Evolutionary conservation across 2,113 vertebrate species (phyloP), one percentile per base, ranked within the genome.

Genomic region (Lepus timidus): DNA sequence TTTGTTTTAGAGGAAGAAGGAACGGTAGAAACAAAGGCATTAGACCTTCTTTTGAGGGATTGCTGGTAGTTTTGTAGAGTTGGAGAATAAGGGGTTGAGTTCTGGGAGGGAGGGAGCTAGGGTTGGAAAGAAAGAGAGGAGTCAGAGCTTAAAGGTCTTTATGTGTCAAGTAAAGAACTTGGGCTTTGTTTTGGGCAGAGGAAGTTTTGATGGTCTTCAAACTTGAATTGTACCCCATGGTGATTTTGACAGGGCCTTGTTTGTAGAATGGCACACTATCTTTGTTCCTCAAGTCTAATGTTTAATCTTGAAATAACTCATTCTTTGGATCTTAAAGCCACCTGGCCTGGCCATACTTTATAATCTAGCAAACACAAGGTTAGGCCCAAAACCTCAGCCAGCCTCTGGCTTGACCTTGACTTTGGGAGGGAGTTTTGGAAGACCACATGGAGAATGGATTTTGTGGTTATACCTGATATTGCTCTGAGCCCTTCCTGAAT

Each of bases 401-500:
- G 12, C 19, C 23, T 65, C 33, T 73, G 70, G 10, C 6, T 88
- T 76, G 61, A 9, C 7, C 1, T 90, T 80, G 44, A 33, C n/a
- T 92, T 33, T 62, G 25, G 81, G 76, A 70, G 29, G 22, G 44
- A 31, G 49, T 87, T 96, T 78, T 92, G 51, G n/a, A 58, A 52
- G 58, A 58, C 29, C 27, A 20, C 44, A 7, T 10, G 19, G 61
- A 83, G 13, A 91, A 36, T 65, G 36, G 49, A 49, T 91, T 95
- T 64, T 94, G 51, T 79, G 83, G 81, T 55, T 85, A 49, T 94
- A 33, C 16, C 44, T 33, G 39, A 49, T 9, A 52, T 25, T 51
- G 31, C 23, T 36, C 49, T n/a, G 52, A 85, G 36, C 61, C 84
- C 29, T 86, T 78, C 85, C 95, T 97, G 94, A 97, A 95, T 94